A percentile compares a stretch with the other conserved stretches of the same genome.
Conservation (phyloP, 30 jellyfish, hydroid and myxozoan species). For the Catostylus mosaicus region DNA sequence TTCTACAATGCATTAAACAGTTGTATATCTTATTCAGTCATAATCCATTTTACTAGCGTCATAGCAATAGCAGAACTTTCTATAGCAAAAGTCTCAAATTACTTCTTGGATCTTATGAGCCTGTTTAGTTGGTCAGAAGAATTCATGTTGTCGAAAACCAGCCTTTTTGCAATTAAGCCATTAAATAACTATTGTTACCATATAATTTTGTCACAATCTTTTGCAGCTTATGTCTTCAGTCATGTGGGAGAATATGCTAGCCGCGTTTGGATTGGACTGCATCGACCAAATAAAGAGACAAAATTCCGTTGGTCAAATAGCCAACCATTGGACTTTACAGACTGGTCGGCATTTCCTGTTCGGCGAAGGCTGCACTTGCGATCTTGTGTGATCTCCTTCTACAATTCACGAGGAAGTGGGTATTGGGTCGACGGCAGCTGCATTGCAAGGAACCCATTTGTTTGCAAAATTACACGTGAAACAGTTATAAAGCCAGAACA, state of each 20-base stretch:
- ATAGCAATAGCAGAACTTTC: no score
- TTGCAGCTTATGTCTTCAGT: slow-evolving; percentile 75
- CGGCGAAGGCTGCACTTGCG: slow-evolving; percentile 34
- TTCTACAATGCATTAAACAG: no score
- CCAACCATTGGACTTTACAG: slow-evolving; percentile 63
- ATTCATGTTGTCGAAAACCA: no score
- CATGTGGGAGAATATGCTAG: slow-evolving; percentile 63
- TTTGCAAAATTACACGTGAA: slow-evolving; percentile 81
- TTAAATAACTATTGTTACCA: no score
- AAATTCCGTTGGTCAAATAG: slow-evolving; percentile 86
- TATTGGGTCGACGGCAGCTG: slow-evolving; percentile 81
- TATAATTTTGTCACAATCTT: neutral
- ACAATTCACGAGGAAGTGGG: slow-evolving; percentile 45
- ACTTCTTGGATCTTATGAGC: no score
- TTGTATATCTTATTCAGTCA: no score
- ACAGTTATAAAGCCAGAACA: slow-evolving; percentile 34
- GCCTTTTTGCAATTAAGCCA: no score
- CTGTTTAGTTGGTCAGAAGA: no score
- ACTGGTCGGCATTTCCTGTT: slow-evolving; percentile 72
- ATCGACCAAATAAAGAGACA: slow-evolving; percentile 54
- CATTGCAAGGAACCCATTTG: slow-evolving; percentile 69
- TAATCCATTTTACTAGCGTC: no score
- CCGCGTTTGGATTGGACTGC: slow-evolving; percentile 92
- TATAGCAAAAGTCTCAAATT: no score
- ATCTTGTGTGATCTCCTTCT: slow-evolving; percentile 37